Base-by-base conservation (phyloP, 2,113 vertebrate species). In the Eira barbara region DNA sequence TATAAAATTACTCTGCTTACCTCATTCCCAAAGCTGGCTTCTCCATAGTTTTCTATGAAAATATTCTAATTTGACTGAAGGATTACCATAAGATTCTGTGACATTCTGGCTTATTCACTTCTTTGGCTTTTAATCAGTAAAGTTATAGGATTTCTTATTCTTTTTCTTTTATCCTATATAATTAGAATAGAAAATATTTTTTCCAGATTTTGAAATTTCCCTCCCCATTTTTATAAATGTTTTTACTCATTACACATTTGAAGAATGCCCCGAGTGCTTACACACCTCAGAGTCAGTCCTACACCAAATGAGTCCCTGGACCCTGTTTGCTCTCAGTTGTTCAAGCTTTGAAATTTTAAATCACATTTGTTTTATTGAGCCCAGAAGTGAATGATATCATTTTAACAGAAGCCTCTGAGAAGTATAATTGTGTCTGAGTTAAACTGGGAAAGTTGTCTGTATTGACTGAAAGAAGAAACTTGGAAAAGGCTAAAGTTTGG, bases 401-500 rank as follows among this genome's bases (percentile, higher is more conserved):
- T 96, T 93, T 83, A 36, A 69, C 81, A 96, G 96, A 88, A 94
- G 59, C 59, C 47, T 93, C 90, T 59, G 83, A 95, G 84, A 97
- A 89, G 36, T 96, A 94, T 96, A 96, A 95, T 94, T 96, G 92
- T 96, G 91, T 95, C 91, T 96, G 84, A 92, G 88, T 94, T 95
- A 97, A 97, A 91, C 90, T 96, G 92, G 87, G 92, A 95, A 92
- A 91, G 39, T 97, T 95, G 79, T 96, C 95, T 98, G 96, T 96
- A 94, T 96, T 97, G 96, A 98, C 95, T 98, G 97, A 96, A 96
- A 92, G 90, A 97, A 95, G 90, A 92, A 98, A 95, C 95, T 97
- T 96, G 97, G 94, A 97, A 98, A 98, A 98, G 97, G 97, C 98
- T 97, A 98, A 97, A 97, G 97, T 98, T 97, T 98, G 97, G 97